These are phyloP conservation scores for Cerceris rybyensis DNA, from an alignment of 2,888 invertebrate species.

Conservation along the genomic window DNA sequence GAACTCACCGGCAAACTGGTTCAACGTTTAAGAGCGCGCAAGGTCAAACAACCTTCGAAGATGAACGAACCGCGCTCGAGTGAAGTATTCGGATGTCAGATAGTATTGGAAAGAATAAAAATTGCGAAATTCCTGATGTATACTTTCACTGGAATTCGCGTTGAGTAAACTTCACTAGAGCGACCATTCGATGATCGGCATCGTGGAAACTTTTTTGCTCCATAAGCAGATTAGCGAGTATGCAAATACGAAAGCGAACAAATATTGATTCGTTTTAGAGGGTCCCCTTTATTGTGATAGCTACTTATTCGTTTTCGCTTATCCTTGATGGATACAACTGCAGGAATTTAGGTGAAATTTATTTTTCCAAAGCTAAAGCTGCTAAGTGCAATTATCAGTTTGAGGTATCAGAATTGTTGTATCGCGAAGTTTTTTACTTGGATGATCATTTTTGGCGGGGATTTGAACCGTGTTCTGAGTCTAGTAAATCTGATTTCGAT, in stretches of 20 bases:
- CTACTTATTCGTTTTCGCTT: background rate
- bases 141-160: constrained; percentile 40
- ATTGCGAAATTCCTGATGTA: constrained; percentile 39
- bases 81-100: background rate
- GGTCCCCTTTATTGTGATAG: background rate
- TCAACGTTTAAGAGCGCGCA: background rate
- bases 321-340: background rate
- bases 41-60: background rate
- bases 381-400: too few species aligned
- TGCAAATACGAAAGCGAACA: constrained; percentile 20
- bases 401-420: too few species aligned
- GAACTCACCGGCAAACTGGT: background rate
- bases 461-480: too few species aligned
- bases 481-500: too few species aligned
- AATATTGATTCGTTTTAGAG: constrained; percentile 7
- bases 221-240: constrained; percentile 18
- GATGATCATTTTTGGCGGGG: too few species aligned
- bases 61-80: constrained; percentile 16
- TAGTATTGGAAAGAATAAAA: constrained; percentile 36
- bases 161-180: constrained; percentile 15
- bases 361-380: too few species aligned
- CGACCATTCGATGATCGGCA: constrained; percentile 7
- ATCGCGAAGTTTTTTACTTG: too few species aligned
- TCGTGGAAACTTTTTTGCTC: constrained; percentile 1
- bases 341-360: background rate